These are phyloP conservation scores for Nemotelus nigrinus DNA, from an alignment of 2,888 invertebrate species.

Conservation along the genomic window DNA sequence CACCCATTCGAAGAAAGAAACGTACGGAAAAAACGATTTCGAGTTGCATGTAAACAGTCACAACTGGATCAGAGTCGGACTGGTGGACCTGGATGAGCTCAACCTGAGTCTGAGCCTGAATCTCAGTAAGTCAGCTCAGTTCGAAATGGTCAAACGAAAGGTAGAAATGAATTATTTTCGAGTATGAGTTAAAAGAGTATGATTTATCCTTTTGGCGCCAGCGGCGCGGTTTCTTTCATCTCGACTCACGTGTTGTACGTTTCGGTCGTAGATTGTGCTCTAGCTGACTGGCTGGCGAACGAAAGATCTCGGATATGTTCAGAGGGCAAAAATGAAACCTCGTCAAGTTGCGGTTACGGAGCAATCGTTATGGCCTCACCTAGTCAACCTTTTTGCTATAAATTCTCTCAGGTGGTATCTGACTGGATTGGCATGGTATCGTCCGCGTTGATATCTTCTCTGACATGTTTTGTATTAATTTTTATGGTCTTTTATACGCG, in stretches of 20 bases:
- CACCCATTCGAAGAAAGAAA: not conserved
- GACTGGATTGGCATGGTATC: not conserved
- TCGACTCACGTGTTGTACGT: conserved; percentile 41
- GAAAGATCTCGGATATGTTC: conserved; percentile 1
- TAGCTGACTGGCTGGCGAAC: not conserved
- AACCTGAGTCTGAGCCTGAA: not conserved
- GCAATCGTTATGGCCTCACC: conserved; percentile 37
- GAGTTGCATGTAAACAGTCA: conserved; percentile 6
- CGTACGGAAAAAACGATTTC: conserved; percentile 13
- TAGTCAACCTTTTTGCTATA: conserved; percentile 39
- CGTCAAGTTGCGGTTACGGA: conserved; percentile 20
- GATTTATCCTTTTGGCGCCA: conserved; percentile 52
- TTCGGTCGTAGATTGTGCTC: no score
- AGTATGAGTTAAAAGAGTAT: conserved; percentile 41
- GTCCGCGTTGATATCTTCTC: not conserved
- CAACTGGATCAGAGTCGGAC: conserved; percentile 25
- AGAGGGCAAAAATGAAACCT: conserved; percentile 33
- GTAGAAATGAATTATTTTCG: conserved; percentile 42
- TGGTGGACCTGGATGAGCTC: not conserved
- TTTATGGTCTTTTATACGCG: conserved; percentile 40
- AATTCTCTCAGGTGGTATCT: conserved; percentile 23
- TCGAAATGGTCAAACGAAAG: conserved; percentile 29
- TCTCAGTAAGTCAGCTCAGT: not conserved
- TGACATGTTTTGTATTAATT: conserved; percentile 41
- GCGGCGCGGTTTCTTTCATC: conserved; percentile 51